Conservation (phyloP, 35 echinoderm and acorn worm species). For the Heliocidaris tuberculata region DNA sequence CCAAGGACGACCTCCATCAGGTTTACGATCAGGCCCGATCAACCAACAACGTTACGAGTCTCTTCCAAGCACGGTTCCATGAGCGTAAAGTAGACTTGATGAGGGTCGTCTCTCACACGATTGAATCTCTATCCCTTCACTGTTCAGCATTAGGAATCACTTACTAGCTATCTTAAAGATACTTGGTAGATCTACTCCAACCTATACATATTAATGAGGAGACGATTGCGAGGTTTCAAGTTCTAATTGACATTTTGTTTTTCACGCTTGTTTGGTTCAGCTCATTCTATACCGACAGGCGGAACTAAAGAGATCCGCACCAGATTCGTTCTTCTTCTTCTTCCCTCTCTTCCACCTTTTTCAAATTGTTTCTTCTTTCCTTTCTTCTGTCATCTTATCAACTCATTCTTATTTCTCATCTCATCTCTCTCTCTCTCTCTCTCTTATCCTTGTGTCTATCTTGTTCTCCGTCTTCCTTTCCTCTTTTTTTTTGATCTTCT, state of each 20-base stretch:
- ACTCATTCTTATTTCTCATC: too few relatives aligned
- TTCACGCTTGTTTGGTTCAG: background rate
- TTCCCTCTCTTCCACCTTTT: background rate
- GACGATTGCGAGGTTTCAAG: background rate
- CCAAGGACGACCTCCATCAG: too few relatives aligned
- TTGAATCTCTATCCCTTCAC: background rate
- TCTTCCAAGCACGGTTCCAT: background rate
- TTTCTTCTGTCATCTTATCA: background rate
- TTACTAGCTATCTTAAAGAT: background rate
- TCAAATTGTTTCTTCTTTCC: background rate
- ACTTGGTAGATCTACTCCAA: background rate
- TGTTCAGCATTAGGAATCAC: background rate
- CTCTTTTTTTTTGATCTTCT: too few relatives aligned
- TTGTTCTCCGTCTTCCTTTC: too few relatives aligned
- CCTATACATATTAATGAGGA: background rate
- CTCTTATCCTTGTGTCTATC: too few relatives aligned
- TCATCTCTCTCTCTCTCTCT: too few relatives aligned
- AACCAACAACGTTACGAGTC: background rate
- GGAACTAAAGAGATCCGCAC: background rate
- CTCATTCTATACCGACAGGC: background rate
- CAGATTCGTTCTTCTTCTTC: background rate
- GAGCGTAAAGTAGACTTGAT: background rate
- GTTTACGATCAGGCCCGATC: too few relatives aligned
- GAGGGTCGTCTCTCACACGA: background rate
- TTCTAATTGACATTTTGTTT: background rate